Evolutionary conservation across 2,888 invertebrate genomes (phyloP).

Genomic region (Rugalucina vietnamica): DNA sequence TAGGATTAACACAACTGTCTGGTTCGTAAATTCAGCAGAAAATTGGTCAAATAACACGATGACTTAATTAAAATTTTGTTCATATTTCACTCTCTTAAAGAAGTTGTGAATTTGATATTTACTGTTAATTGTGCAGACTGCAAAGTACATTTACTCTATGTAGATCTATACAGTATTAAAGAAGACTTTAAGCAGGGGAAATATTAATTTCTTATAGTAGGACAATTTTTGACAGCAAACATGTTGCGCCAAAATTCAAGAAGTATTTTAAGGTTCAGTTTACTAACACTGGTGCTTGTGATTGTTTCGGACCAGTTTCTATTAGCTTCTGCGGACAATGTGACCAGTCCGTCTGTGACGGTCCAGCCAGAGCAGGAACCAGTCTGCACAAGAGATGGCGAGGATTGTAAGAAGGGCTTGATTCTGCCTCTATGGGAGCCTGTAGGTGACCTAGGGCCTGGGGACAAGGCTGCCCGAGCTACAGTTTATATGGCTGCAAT

Average conservation of each 20-base stretch:
- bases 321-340: background rate
- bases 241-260: background rate
- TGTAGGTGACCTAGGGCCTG: slow-evolving; percentile 85
- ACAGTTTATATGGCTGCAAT: slow-evolving; percentile 94
- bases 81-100: background rate
- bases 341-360: background rate
- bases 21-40: background rate
- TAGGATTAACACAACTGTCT: background rate
- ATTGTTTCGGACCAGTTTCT: slow-evolving; percentile 33
- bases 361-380: background rate
- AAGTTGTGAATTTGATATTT: background rate
- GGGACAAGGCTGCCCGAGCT: slow-evolving; percentile 93
- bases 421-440: slow-evolving; percentile 95
- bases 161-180: background rate
- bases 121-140: background rate
- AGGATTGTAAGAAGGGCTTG: slow-evolving; percentile 91
- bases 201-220: background rate
- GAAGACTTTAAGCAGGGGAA: background rate
- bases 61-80: background rate
- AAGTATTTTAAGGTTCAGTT: slow-evolving; percentile 12
- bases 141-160: background rate
- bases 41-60: background rate
- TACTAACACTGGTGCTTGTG: slow-evolving; percentile 36
- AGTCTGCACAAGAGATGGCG: slow-evolving; percentile 63
- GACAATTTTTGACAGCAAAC: background rate